Conservation (phyloP, 1,140 invertebrate species). For the Drosophila subobscura region DNA sequence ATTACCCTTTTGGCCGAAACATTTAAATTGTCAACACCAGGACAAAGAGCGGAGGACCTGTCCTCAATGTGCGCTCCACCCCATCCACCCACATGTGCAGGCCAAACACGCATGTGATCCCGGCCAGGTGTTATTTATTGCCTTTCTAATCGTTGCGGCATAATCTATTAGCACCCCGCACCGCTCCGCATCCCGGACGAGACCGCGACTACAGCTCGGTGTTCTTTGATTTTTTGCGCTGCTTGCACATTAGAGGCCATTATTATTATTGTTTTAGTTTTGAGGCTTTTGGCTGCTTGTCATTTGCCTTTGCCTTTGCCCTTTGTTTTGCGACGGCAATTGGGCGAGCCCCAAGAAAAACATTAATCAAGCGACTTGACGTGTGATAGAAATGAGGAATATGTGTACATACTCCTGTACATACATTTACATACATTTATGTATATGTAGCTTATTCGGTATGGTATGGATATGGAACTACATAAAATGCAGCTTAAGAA, state of each 20-base stretch:
- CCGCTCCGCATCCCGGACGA: conserved; percentile 22
- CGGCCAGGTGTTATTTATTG: conserved; percentile 78
- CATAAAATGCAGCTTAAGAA: no score
- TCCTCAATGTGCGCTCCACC: conserved; percentile 37
- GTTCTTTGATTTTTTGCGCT: conserved; percentile 48
- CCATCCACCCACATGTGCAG: conserved; percentile 20
- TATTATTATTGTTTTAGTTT: conserved; percentile 78
- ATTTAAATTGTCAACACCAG: conserved; percentile 78
- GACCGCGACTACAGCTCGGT: conserved; percentile 28
- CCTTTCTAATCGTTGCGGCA: conserved; percentile 81
- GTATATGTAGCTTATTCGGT: no score
- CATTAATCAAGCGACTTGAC: conserved; percentile 57
- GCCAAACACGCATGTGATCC: conserved; percentile 68
- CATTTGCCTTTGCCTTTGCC: conserved; percentile 54
- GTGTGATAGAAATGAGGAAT: conserved; percentile 12
- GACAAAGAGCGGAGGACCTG: conserved; percentile 37
- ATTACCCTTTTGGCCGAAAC: conserved; percentile 65
- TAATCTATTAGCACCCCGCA: conserved; percentile 76
- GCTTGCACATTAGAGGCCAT: conserved; percentile 75
- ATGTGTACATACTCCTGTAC: neutral
- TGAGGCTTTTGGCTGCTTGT: conserved; percentile 54
- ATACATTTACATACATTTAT: no score
- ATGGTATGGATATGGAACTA: no score
- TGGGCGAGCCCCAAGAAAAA: conserved; percentile 25
- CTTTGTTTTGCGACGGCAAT: conserved; percentile 40